A percentile compares a stretch with the other conserved stretches of the same genome.
phyloP scores from a whole-genome alignment of 2,888 invertebrate species.

The Folsomia manolachei region DNA sequence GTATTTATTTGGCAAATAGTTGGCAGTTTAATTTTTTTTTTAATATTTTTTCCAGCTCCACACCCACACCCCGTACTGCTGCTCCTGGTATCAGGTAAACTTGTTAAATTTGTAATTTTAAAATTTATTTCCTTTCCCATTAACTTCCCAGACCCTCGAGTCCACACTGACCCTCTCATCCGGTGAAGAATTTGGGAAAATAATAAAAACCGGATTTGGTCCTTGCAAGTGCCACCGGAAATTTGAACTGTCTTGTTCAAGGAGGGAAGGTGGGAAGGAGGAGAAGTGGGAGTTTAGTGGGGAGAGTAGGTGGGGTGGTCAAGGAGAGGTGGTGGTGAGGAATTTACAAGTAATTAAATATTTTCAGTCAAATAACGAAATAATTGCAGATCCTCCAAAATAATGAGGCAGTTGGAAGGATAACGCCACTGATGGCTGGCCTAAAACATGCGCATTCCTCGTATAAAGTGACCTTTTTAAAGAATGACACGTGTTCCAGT shows the following conservation, averaged over 20 bases:
- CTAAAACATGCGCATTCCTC: no score
- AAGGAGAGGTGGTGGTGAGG: no score
- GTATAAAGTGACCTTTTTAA: slow-evolving; percentile 40
- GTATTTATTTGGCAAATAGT: no score
- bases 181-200: slow-evolving; percentile 38
- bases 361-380: no score
- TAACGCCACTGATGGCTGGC: no score
- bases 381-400: no score
- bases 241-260: slow-evolving; percentile 34
- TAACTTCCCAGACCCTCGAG: slow-evolving; percentile 30
- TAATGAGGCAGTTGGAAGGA: no score
- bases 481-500: slow-evolving; percentile 39
- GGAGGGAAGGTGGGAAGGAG: slow-evolving; percentile 17
- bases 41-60: slow-evolving; percentile 38
- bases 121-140: not conserved
- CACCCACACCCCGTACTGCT: slow-evolving; percentile 42
- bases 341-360: no score
- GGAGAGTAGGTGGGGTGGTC: no score
- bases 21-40: no score
- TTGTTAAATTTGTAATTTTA: not conserved
- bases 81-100: slow-evolving; percentile 41
- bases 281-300: no score
- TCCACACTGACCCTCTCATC: slow-evolving; percentile 36
- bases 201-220: slow-evolving; percentile 43
- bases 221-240: slow-evolving; percentile 42